These are phyloP conservation scores for Zaprionus africanus DNA, from an alignment of 1,140 invertebrate species.

Conservation along the genomic window DNA sequence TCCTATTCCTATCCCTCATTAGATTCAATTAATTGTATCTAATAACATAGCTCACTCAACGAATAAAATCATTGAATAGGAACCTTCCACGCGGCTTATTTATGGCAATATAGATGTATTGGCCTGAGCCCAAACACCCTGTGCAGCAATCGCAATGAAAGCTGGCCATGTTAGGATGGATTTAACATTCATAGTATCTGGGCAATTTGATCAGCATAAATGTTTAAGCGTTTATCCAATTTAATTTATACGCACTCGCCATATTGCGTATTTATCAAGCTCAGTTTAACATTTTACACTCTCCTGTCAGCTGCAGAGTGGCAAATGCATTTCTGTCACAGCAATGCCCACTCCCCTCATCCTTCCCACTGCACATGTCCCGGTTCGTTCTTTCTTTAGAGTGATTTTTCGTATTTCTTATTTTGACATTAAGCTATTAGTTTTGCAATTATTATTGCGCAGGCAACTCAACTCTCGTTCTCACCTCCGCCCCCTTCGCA, in stretches of 20 bases:
- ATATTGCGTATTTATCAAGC: conserved; percentile 26
- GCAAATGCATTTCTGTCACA: not conserved
- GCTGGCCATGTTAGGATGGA: conserved; percentile 3
- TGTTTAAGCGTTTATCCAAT: conserved; percentile 24
- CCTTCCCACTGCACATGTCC: too few relatives aligned
- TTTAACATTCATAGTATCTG: conserved; percentile 8
- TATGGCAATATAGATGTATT: not conserved
- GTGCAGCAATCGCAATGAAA: not conserved
- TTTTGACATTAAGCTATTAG: conserved; percentile 29
- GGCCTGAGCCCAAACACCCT: too few relatives aligned
- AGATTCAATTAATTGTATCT: too few relatives aligned
- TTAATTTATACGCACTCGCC: conserved; percentile 14
- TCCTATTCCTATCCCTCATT: too few relatives aligned
- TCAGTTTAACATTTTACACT: conserved; percentile 17
- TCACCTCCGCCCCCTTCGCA: not conserved
- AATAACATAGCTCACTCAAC: too few relatives aligned
- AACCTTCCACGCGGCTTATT: not conserved
- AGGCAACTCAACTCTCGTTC: not conserved
- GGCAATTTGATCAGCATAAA: conserved; percentile 24
- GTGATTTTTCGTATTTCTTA: conserved; percentile 13
- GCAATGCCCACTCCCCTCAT: not conserved
- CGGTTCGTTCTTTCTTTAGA: not conserved
- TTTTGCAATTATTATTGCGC: conserved; percentile 23
- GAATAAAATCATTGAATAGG: not conserved
- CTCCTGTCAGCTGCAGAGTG: conserved; percentile 15